phyloP scores from a whole-genome alignment of 2,113 vertebrate genomes.

The Gadus macrocephalus region DNA sequence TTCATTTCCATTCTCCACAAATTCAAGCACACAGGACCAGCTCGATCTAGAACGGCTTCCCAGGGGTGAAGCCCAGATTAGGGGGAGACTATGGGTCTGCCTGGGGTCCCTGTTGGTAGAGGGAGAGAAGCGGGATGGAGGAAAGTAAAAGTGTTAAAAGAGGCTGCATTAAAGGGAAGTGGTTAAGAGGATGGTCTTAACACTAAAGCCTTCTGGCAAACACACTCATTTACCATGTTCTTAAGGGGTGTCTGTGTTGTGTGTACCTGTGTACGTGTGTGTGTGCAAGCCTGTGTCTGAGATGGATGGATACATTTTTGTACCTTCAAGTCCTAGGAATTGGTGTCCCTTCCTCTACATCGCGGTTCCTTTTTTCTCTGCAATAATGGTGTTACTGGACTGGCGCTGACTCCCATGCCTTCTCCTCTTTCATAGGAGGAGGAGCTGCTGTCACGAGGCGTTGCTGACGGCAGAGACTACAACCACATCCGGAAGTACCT shows the following conservation, averaged over 20 bases:
- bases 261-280: background rate
- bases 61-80: constrained; percentile 43
- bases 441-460: constrained; percentile 54
- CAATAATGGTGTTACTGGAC: too few relatives aligned
- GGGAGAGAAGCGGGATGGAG: constrained; percentile 32
- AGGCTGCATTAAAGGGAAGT: constrained; percentile 44
- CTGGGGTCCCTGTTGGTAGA: constrained; percentile 33
- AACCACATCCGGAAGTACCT: constrained; percentile 65
- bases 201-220: constrained; percentile 11
- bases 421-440: constrained; percentile 60
- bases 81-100: constrained; percentile 24
- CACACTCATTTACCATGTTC: too few relatives aligned
- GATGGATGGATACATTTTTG: too few relatives aligned
- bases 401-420: background rate
- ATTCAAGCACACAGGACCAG: too few relatives aligned
- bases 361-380: background rate
- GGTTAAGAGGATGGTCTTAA: constrained; percentile 24
- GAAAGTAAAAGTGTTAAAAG: constrained; percentile 38
- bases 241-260: constrained; percentile 13
- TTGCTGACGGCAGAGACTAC: constrained; percentile 50
- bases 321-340: too few relatives aligned
- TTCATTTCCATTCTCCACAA: too few relatives aligned
- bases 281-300: background rate
- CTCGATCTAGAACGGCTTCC: too few relatives aligned
- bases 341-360: too few relatives aligned